Percentiles rank a stretch among this genome's conserved stretches.
Evolutionary conservation across 2,888 invertebrate species (phyloP).

Genomic region (Stramonita haemastoma): DNA sequence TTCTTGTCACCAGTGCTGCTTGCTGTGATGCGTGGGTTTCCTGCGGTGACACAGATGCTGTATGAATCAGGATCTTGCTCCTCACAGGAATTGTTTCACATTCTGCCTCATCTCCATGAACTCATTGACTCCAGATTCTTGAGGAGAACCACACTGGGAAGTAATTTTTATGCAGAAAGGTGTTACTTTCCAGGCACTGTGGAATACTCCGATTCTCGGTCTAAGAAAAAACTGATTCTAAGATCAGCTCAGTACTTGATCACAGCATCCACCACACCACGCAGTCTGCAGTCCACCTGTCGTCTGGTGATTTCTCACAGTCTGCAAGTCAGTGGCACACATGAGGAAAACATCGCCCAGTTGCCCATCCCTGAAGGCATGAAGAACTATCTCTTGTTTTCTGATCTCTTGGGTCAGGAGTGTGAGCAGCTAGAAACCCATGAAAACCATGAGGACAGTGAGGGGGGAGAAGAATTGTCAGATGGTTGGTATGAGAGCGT

Average conservation of each 20-base stretch:
- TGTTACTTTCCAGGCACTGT: background rate
- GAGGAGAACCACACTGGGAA: background rate
- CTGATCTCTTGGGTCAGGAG: background rate
- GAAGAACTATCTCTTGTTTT: constrained; percentile 1
- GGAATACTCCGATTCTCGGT: background rate
- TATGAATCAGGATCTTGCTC: constrained; percentile 22
- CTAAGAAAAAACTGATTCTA: background rate
- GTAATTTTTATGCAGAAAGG: background rate
- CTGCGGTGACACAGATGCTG: constrained; percentile 10
- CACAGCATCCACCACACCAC: background rate
- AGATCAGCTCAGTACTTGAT: background rate
- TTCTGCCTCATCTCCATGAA: background rate
- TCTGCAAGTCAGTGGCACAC: background rate
- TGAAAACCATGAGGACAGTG: background rate
- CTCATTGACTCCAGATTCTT: background rate
- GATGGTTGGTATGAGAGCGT: background rate
- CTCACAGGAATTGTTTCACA: background rate
- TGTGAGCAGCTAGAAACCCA: background rate
- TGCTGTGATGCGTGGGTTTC: background rate
- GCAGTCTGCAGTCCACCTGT: constrained; percentile 19
- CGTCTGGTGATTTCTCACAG: constrained; percentile 26
- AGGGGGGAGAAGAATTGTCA: background rate
- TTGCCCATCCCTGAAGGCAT: background rate
- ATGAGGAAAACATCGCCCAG: background rate
- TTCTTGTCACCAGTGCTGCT: background rate